These are phyloP conservation scores for Prionchulus punctatus DNA, from an alignment of 2,888 invertebrate genomes.

Conservation along the genomic window DNA sequence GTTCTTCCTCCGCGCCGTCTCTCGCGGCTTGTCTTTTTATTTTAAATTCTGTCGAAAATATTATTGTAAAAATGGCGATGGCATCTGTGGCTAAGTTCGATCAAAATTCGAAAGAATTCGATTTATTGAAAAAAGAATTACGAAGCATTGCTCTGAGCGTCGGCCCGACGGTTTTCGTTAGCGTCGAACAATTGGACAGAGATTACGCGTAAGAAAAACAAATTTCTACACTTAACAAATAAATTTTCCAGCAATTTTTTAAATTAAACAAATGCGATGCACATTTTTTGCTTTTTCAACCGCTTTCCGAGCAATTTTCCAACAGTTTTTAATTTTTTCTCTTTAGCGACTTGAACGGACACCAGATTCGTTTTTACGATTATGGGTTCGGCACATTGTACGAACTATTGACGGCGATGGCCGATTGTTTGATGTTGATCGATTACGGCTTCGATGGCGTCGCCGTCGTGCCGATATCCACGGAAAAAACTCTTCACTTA, in stretches of 20 bases:
- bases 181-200: not conserved
- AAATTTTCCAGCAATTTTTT: too few relatives aligned
- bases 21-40: too few relatives aligned
- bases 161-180: not conserved
- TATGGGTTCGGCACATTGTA: not conserved
- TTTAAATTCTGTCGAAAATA: too few relatives aligned
- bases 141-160: not conserved
- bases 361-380: not conserved
- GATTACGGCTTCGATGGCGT: not conserved
- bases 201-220: not conserved
- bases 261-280: too few relatives aligned
- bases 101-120: not conserved
- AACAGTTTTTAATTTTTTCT: not conserved
- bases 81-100: too few relatives aligned
- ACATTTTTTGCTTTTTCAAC: too few relatives aligned
- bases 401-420: not conserved
- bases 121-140: not conserved
- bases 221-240: not conserved
- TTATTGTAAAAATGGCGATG: too few relatives aligned
- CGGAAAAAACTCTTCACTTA: not conserved
- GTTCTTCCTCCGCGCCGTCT: too few relatives aligned
- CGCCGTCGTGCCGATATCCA: not conserved
- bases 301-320: not conserved
- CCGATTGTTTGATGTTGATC: not conserved
- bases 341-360: not conserved